Evolutionary conservation across 2,113 vertebrate species (phyloP).

Genomic region (Perca flavescens): DNA sequence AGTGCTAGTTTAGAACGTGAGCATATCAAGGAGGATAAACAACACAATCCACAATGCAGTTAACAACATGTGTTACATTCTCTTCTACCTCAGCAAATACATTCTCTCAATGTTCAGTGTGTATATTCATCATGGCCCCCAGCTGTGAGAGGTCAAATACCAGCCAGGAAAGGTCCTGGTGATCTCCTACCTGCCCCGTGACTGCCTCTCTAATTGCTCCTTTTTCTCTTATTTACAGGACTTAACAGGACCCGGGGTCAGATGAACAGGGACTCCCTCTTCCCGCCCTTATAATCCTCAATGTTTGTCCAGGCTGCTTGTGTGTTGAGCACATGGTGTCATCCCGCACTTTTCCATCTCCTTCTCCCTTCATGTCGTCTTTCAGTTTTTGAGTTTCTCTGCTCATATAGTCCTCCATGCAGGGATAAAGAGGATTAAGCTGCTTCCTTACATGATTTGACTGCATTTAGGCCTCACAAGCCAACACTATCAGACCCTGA

Average conservation of each 20-base stretch:
- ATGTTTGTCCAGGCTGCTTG: conserved; percentile 51
- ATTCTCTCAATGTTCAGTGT: conserved; percentile 39
- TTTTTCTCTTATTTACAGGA: conserved; percentile 69
- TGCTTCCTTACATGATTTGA: conserved; percentile 31
- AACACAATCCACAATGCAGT: neutral
- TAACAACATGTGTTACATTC: conserved; percentile 19
- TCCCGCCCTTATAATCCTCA: conserved; percentile 43
- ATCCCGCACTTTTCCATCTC: conserved; percentile 41
- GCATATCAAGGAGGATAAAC: conserved; percentile 35
- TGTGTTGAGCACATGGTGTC: conserved; percentile 41
- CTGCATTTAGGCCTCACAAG: conserved; percentile 12
- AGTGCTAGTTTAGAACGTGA: conserved; percentile 52
- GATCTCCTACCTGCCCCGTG: conserved; percentile 69
- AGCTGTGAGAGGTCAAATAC: conserved; percentile 72
- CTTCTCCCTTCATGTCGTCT: conserved; percentile 14
- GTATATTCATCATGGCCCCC: conserved; percentile 44
- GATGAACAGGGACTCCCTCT: conserved; percentile 24
- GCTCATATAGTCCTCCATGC: conserved; percentile 20
- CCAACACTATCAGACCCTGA: neutral
- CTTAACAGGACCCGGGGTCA: conserved; percentile 59
- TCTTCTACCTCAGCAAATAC: neutral
- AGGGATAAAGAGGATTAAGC: conserved; percentile 46
- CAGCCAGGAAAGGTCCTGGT: conserved; percentile 59
- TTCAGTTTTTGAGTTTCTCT: conserved; percentile 27
- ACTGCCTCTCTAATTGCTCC: conserved; percentile 72